phyloP scores from a whole-genome alignment of 2,888 invertebrate genomes.

The Coleophora deauratella region DNA sequence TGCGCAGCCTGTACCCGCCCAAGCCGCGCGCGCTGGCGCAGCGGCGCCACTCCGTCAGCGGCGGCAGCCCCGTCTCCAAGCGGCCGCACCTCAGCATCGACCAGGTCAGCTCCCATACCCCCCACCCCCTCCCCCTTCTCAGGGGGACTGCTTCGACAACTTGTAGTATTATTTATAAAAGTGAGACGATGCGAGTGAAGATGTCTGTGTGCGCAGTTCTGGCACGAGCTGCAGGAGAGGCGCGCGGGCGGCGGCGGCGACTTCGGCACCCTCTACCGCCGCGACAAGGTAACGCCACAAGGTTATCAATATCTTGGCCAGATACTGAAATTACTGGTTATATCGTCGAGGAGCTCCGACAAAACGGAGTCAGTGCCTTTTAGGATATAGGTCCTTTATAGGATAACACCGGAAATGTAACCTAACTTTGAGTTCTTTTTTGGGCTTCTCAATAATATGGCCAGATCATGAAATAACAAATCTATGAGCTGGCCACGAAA shows the following conservation, averaged over 20 bases:
- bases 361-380: too few species aligned
- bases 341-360: too few species aligned
- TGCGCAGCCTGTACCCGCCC: slow-evolving; percentile 78
- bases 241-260: slow-evolving; percentile 45
- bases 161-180: too few species aligned
- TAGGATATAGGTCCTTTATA: too few species aligned
- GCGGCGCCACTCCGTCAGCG: slow-evolving; percentile 90
- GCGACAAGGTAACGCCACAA: slow-evolving; percentile 73
- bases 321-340: too few species aligned
- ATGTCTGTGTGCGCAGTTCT: slow-evolving; percentile 66
- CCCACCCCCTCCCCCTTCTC: neutral
- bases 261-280: slow-evolving; percentile 74
- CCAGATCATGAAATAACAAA: too few species aligned
- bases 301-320: neutral
- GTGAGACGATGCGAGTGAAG: too few species aligned
- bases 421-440: too few species aligned
- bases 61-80: slow-evolving; percentile 80
- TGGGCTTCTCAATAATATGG: too few species aligned
- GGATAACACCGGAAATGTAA: too few species aligned
- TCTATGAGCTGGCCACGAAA: too few species aligned
- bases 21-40: slow-evolving; percentile 77
- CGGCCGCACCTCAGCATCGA: slow-evolving; percentile 79
- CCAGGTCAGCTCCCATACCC: slow-evolving; percentile 57
- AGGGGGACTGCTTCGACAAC: too few species aligned
- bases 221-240: slow-evolving; percentile 81